Base-by-base conservation (phyloP, 2,113 vertebrate species). In the Nanger granti region DNA sequence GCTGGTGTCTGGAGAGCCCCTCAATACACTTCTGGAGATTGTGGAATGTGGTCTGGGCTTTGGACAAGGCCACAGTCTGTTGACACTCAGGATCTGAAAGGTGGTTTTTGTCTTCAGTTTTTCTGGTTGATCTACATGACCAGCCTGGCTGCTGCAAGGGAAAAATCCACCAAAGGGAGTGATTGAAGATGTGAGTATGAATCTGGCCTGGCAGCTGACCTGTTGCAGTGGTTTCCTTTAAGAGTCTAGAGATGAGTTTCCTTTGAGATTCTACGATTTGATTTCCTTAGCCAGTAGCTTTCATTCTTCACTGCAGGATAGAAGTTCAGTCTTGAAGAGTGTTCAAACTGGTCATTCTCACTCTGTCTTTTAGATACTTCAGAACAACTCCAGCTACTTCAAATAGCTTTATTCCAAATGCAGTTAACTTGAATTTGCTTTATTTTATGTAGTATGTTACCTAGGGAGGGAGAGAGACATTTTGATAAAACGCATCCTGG, bases 101-200 rank as follows among this genome's bases (percentile, higher is more conserved):
- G 13, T 66, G 37, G 26, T 96, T 96, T 96, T 54, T 97, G 37
- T 87, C 96, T 95, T 89, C 54, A 95, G 88, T 87, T 90, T 54
- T 69, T 95, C 95, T 79, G 94, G n/a, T 69, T 95, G 80, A 94
- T 49, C 90, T 91, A 4, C 52, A 9, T 49, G 88, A 92, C 91
- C 59, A 82, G 47, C 47, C 54, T 28, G 9, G 76, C 96, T 95
- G n/a, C 94, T 89, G 37, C 87, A 82, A 79, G 59, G 90, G 79
- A 87, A 92, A 52, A 89, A 28, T 41, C 34, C 13, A 41, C 91
- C 69, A n/a, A 44, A 93, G 86, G 28, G 12, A 95, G 80, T 57
- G 17, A 41, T 47, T 93, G 87, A 93, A 86, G 26, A 85, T 7
- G 47, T 97, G 94, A 97, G 87, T 95, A 34, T 80, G 54, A 52